Conservation (phyloP, 2,113 vertebrate species). For the Trichomycterus rosablanca region DNA sequence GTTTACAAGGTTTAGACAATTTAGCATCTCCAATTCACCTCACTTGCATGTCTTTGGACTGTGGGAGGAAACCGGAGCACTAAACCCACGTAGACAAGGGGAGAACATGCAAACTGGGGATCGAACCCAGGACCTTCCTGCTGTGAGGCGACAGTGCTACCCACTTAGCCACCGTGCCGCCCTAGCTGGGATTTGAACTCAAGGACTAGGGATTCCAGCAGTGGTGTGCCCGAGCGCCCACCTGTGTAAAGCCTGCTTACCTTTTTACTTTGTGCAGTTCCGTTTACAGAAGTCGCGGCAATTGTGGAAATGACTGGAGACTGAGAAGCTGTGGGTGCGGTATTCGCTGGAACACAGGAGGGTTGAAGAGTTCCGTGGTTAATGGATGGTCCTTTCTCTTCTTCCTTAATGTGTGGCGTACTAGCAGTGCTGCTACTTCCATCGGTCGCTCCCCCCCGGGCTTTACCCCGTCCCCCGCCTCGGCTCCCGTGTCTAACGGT, state of each 20-base stretch:
- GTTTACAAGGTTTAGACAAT: no score
- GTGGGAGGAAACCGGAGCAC: no score
- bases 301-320: conserved; percentile 50
- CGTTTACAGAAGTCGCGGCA: conserved; percentile 59
- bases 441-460: conserved; percentile 48
- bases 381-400: conserved; percentile 57
- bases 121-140: no score
- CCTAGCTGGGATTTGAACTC: no score
- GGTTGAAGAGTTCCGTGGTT: conserved; percentile 50
- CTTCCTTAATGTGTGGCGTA: conserved; percentile 57
- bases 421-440: conserved; percentile 50
- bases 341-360: conserved; percentile 42
- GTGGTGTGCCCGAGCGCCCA: no score
- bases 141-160: no score
- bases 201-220: no score
- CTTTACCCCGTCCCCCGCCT: conserved; percentile 52
- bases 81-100: no score
- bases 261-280: conserved; percentile 60
- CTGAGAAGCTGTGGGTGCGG: conserved; percentile 52
- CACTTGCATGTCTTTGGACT: no score
- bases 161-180: no score
- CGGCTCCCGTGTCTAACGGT: conserved; percentile 73
- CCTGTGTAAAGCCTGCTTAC: conserved; percentile 57
- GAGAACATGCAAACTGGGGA: no score
- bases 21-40: no score